Base-by-base conservation (phyloP, 2,797 vertebrate species). In the Clarias fuscus region DNA sequence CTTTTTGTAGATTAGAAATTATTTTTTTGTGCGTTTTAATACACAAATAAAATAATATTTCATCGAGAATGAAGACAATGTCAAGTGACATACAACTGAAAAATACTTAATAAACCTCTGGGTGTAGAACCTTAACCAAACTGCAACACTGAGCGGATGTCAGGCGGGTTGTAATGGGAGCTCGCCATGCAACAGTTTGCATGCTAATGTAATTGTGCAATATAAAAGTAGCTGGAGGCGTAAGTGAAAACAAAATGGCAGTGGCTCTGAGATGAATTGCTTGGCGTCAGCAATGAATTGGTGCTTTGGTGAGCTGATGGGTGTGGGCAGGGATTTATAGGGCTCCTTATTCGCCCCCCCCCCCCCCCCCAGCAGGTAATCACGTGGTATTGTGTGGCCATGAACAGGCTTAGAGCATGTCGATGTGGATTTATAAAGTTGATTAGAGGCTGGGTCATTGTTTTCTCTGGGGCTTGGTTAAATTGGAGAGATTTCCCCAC, bases 371-470 rank as follows among this genome's bases (percentile, higher is more conserved):
- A 90, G 70, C 13, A 84, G 84, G 84, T 58, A 37, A 89, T 89
- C 87, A 83, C 81, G 75, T 64, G 83, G 84, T 88, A 88, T 87
- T 82, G 86, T 73, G 22, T 91, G 85, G 88, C 85, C 92, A 88
- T 70, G 91, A 92, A 89, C 65, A 48, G 89, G 91, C 91, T 94
- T 93, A 92, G 88, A 89, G 91, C 87, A 89, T 86, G 92, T 92
- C 92, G 88, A 91, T 91, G 89, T 89, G 92, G 91, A 92, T 92
- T 91, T 90, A 89, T 88, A 87, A 93, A 93, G 87, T 88, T 91
- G 90, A 93, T 93, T 94, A 92, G 92, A 92, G 86, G 90, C 91
- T 89, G 85, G 83, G 86, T 86, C 88, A 88, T 89, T 93, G 90
- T 93, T 92, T 93, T 90, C 87, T 92, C 88, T 89, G 65, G 86